Percentiles rank a stretch among this genome's conserved stretches.
These are phyloP conservation scores for Synergus itoensis DNA, from an alignment of 2,888 invertebrate genomes.

Conservation along the genomic window DNA sequence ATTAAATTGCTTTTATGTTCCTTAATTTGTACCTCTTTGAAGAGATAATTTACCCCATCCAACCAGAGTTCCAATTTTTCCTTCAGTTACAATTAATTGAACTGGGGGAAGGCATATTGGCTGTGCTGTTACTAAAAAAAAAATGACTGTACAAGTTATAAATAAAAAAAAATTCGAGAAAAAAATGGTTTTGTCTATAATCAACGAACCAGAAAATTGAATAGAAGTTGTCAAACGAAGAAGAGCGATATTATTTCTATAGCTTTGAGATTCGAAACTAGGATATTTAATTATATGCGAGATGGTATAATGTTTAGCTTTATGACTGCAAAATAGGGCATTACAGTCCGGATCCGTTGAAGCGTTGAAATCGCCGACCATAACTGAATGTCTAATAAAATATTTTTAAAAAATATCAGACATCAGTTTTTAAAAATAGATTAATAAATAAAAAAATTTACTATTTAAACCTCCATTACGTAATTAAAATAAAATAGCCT, in stretches of 20 bases:
- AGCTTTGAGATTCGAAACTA: conserved; percentile 81
- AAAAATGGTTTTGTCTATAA: conserved; percentile 35
- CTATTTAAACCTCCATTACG: background rate
- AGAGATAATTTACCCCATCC: conserved; percentile 88
- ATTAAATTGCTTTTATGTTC: no score
- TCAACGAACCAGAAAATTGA: conserved; percentile 81
- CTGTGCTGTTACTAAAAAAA: conserved; percentile 85
- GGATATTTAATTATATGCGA: conserved; percentile 89
- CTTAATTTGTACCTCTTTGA: conserved; percentile 76
- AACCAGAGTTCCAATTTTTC: conserved; percentile 81
- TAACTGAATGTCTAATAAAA: conserved; percentile 83
- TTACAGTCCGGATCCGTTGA: conserved; percentile 87
- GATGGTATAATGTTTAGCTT: conserved; percentile 85
- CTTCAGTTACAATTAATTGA: conserved; percentile 69
- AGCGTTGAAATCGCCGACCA: conserved; percentile 87
- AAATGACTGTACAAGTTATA: conserved; percentile 45
- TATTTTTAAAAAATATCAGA: background rate
- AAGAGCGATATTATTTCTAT: conserved; percentile 86
- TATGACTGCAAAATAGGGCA: conserved; percentile 85
- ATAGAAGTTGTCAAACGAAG: conserved; percentile 85
- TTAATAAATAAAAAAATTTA: background rate
- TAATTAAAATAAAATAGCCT: conserved; percentile 73
- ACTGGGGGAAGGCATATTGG: conserved; percentile 84
- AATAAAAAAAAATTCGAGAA: background rate
- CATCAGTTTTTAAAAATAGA: background rate